Evolutionary conservation across 2,797 vertebrate species (phyloP).

Genomic region (Gorsachius magnificus): DNA sequence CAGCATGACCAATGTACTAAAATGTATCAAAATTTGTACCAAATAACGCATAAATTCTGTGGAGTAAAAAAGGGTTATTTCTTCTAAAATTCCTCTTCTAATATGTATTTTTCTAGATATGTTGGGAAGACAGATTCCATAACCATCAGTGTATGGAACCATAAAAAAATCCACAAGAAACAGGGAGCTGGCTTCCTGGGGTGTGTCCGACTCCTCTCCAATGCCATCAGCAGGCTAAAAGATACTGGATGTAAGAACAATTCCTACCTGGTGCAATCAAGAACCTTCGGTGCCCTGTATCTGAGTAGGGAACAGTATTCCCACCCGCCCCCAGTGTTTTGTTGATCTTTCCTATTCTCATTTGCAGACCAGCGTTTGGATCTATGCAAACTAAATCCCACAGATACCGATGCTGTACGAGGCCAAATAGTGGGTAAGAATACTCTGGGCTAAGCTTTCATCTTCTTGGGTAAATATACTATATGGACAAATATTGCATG

Average conservation of each 20-base stretch:
- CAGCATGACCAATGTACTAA: neutral
- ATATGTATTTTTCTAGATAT: constrained; percentile 78
- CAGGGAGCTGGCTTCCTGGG: constrained; percentile 97
- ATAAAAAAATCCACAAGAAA: constrained; percentile 99
- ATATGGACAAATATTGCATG: neutral
- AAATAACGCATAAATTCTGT: neutral
- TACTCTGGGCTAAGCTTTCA: constrained; percentile 9
- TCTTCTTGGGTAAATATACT: neutral
- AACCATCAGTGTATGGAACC: constrained; percentile 99
- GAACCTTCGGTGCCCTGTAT: neutral
- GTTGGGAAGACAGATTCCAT: constrained; percentile 97
- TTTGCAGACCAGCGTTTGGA: constrained; percentile 97
- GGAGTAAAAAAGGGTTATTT: neutral
- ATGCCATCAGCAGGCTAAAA: constrained; percentile 96
- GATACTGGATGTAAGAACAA: constrained; percentile 93
- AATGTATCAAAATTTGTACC: neutral
- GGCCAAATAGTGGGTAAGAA: constrained; percentile 97
- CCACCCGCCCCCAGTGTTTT: neutral
- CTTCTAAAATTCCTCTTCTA: neutral
- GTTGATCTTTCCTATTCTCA: constrained; percentile 61
- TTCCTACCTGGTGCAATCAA: neutral
- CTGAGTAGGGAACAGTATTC: constrained; percentile 4
- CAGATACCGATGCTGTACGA: constrained; percentile 95
- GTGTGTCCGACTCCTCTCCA: constrained; percentile 94
- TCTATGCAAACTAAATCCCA: constrained; percentile 97